These are phyloP conservation scores for Diphyllodes magnificus DNA, from an alignment of 2,113 vertebrate species.

Conservation along the genomic window DNA sequence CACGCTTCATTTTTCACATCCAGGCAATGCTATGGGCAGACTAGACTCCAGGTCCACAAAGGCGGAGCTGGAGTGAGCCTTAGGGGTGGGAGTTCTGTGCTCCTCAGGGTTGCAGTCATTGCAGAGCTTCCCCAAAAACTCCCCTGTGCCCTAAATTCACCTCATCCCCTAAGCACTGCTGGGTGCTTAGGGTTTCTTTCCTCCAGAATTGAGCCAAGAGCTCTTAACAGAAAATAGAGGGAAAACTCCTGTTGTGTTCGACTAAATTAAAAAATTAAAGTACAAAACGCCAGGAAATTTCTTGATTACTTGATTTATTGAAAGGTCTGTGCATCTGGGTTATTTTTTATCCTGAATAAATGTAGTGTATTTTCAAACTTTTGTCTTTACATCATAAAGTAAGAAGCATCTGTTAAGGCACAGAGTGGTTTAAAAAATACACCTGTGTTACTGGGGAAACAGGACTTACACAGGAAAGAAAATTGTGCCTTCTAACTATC, in stretches of 20 bases:
- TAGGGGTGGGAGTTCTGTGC: fast-evolving
- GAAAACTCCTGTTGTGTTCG: not conserved
- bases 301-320: not conserved
- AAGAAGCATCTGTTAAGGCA: not conserved
- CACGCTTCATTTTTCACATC: not conserved
- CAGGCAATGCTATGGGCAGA: not conserved
- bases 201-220: not conserved
- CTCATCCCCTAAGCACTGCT: not conserved
- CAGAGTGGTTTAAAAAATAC: not conserved
- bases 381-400: not conserved
- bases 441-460: not conserved
- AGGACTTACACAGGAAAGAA: slow-evolving; percentile 18
- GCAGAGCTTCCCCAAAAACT: not conserved
- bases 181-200: not conserved
- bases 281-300: not conserved
- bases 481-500: slow-evolving; percentile 27
- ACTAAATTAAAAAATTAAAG: not conserved
- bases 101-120: not conserved
- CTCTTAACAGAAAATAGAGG: not conserved
- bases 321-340: not conserved
- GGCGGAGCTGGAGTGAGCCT: not conserved
- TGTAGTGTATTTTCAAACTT: not conserved
- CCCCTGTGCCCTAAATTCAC: not conserved
- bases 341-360: not conserved
- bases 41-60: not conserved